These are phyloP conservation scores for Scartelaos histophorus DNA, from an alignment of 2,113 vertebrate species.

Conservation along the genomic window DNA sequence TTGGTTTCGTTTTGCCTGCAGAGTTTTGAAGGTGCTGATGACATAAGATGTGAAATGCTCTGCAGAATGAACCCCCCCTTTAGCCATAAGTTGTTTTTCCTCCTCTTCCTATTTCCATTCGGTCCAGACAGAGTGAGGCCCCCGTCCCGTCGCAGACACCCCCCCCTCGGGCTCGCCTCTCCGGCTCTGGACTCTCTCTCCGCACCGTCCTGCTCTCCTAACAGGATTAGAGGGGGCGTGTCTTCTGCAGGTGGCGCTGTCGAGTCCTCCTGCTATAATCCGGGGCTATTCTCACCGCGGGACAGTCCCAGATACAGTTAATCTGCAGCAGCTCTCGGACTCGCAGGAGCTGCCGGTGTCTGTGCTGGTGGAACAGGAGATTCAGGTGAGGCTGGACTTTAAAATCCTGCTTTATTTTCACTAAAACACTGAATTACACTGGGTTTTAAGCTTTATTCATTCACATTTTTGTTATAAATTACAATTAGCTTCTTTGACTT, in stretches of 20 bases:
- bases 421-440: too few species aligned
- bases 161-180: not conserved
- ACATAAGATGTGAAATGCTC: too few species aligned
- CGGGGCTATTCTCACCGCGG: conserved; percentile 60
- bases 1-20: too few species aligned
- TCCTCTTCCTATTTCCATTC: conserved; percentile 5
- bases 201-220: conserved; percentile 26
- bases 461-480: too few species aligned
- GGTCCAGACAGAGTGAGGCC: not conserved
- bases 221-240: conserved; percentile 65
- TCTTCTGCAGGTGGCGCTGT: conserved; percentile 53
- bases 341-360: conserved; percentile 13
- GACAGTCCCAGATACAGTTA: conserved; percentile 39
- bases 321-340: conserved; percentile 54
- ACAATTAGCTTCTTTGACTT: too few species aligned
- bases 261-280: conserved; percentile 60
- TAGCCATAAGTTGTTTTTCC: conserved; percentile 16
- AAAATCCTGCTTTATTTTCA: not conserved
- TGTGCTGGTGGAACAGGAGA: not conserved
- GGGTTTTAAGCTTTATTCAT: too few species aligned
- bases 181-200: not conserved
- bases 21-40: too few species aligned
- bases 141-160: not conserved
- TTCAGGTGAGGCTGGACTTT: not conserved
- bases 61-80: too few species aligned